Percentiles rank a stretch among this genome's conserved stretches.
Conservation (phyloP, 2,888 invertebrate genomes). For the Folsomia manolachei region DNA sequence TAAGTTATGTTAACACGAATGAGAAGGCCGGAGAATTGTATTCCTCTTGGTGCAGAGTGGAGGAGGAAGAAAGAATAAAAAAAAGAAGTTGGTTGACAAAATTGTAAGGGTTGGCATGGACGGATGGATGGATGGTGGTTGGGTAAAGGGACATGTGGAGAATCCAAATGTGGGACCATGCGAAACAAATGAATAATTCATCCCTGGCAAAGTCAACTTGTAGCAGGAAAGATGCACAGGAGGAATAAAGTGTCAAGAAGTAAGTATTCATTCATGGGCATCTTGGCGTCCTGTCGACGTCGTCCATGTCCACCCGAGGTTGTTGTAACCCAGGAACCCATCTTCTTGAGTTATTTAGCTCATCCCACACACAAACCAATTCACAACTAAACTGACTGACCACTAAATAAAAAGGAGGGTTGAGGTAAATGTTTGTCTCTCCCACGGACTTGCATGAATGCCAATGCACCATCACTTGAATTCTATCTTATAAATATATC, state of each 20-base stretch:
- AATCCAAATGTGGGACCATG: slow-evolving; percentile 33
- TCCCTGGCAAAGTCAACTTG: slow-evolving; percentile 27
- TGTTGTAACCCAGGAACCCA: too few relatives aligned
- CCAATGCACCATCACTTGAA: too few relatives aligned
- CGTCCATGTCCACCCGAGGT: too few relatives aligned
- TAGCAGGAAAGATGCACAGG: slow-evolving; percentile 21
- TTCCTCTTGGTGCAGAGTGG: neutral
- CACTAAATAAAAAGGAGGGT: too few relatives aligned
- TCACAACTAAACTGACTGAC: too few relatives aligned
- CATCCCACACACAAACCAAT: too few relatives aligned
- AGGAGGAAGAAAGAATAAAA: too few relatives aligned
- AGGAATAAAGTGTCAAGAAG: slow-evolving; percentile 30
- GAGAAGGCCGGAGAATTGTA: neutral
- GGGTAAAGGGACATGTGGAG: slow-evolving; percentile 33
- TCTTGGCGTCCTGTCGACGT: neutral
- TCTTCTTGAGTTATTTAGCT: too few relatives aligned
- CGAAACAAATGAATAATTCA: slow-evolving; percentile 42
- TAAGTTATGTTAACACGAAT: neutral
- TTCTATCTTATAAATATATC: too few relatives aligned
- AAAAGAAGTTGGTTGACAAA: too few relatives aligned
- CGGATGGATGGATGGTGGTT: neutral
- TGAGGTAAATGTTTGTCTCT: too few relatives aligned
- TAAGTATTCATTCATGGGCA: slow-evolving; percentile 1
- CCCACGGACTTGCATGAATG: too few relatives aligned
- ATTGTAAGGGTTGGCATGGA: neutral